These are phyloP conservation scores for Phyllotreta striolata DNA, from an alignment of 2,888 invertebrate genomes.

Conservation along the genomic window DNA sequence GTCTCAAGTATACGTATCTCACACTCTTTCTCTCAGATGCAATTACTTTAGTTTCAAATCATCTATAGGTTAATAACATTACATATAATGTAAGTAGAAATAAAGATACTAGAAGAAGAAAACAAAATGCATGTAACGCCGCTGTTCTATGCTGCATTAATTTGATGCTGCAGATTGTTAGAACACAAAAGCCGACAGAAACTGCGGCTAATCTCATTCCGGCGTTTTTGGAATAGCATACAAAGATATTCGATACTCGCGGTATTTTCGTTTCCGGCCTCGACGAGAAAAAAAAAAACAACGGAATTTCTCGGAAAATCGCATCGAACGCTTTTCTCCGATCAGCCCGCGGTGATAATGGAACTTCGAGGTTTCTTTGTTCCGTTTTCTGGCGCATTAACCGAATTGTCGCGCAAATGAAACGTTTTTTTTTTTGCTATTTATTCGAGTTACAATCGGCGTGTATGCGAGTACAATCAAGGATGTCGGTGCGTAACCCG, in stretches of 20 bases:
- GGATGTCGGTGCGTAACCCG: slow-evolving; percentile 27
- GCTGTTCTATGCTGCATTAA: slow-evolving; percentile 30
- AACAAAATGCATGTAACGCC: too few species aligned
- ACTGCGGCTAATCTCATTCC: slow-evolving; percentile 44
- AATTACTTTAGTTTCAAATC: too few species aligned
- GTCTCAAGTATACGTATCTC: too few species aligned
- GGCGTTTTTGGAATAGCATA: slow-evolving; percentile 37
- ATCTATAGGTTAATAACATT: too few species aligned
- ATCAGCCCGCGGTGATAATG: too few species aligned
- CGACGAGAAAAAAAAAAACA: too few species aligned
- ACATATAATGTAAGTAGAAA: too few species aligned
- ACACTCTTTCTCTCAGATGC: too few species aligned
- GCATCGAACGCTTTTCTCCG: too few species aligned
- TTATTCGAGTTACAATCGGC: slow-evolving; percentile 11
- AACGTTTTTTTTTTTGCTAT: slow-evolving; percentile 15
- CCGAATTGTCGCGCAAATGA: slow-evolving; percentile 16
- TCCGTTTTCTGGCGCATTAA: background rate
- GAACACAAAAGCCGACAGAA: slow-evolving; percentile 36
- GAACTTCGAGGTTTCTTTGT: too few species aligned
- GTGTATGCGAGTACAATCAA: slow-evolving; percentile 11
- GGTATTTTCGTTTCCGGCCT: slow-evolving; percentile 21
- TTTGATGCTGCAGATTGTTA: slow-evolving; percentile 45
- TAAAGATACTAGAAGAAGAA: too few species aligned
- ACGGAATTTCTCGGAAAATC: too few species aligned
- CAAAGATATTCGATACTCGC: slow-evolving; percentile 29